phyloP scores from a whole-genome alignment of 2,888 invertebrate genomes.

The Ischnus inquisitorius region DNA sequence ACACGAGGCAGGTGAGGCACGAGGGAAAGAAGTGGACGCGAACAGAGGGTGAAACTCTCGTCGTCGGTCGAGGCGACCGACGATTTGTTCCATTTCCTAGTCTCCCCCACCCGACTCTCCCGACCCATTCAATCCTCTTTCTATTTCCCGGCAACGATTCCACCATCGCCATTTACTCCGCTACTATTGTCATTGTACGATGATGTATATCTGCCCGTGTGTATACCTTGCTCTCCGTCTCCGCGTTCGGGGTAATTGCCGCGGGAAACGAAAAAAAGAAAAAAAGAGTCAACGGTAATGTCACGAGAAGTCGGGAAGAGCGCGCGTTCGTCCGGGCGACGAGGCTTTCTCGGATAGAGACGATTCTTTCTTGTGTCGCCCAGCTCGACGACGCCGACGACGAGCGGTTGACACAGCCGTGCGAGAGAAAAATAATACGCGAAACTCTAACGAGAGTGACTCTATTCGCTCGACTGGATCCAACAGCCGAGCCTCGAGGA shows the following conservation, averaged over 20 bases:
- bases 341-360: conserved; percentile 25
- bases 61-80: conserved; percentile 52
- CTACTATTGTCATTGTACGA: conserved; percentile 50
- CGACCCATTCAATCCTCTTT: conserved; percentile 38
- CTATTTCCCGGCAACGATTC: conserved; percentile 37
- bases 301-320: conserved; percentile 11
- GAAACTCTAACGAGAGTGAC: background rate
- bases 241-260: conserved; percentile 55
- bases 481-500: conserved; percentile 16
- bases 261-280: conserved; percentile 45
- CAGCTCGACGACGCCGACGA: conserved; percentile 5
- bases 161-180: conserved; percentile 21
- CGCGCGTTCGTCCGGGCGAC: conserved; percentile 31
- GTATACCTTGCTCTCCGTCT: background rate
- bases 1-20: conserved; percentile 37
- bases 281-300: background rate
- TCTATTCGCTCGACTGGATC: conserved; percentile 33
- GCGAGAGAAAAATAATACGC: conserved; percentile 6
- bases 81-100: conserved; percentile 59
- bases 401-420: conserved; percentile 10
- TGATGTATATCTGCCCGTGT: background rate
- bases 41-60: conserved; percentile 36
- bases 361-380: conserved; percentile 19
- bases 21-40: conserved; percentile 44
- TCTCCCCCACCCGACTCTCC: background rate